Conservation (phyloP, 35 echinoderm and acorn worm species). For the Ophioderma brevispina region DNA sequence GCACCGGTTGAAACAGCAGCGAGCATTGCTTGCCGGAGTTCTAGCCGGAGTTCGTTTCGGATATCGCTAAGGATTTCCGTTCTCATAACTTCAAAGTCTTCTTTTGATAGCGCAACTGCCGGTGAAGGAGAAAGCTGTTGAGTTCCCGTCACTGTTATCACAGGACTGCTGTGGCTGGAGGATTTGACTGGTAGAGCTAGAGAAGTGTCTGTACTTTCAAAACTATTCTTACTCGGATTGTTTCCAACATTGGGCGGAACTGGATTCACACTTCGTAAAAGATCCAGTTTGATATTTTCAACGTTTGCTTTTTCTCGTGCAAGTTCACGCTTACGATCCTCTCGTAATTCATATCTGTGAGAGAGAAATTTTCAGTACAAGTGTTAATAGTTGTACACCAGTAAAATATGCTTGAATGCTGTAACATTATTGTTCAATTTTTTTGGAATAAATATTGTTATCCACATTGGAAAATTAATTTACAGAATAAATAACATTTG, state of each 20-base stretch:
- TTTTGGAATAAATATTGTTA: too few species aligned
- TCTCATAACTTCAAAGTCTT: neutral
- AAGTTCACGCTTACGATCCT: slow-evolving; percentile 88
- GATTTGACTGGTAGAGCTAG: neutral
- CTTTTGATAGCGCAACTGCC: neutral
- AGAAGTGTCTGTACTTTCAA: neutral
- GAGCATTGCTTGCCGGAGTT: neutral
- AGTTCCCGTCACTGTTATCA: neutral
- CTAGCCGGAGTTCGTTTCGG: neutral
- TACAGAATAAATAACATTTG: too few species aligned
- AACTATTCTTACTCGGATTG: slow-evolving; percentile 20
- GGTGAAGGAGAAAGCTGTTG: neutral
- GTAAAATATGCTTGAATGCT: neutral
- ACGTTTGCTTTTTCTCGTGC: slow-evolving; percentile 66
- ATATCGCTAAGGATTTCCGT: neutral
- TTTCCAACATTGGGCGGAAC: neutral
- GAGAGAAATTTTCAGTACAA: neutral
- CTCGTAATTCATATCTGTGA: slow-evolving; percentile 89
- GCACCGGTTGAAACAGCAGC: neutral
- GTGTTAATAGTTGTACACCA: neutral
- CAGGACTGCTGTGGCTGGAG: neutral
- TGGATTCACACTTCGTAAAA: slow-evolving; percentile 29
- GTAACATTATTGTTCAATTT: neutral
- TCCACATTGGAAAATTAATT: too few species aligned
- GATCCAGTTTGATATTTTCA: slow-evolving; percentile 72